Evolutionary conservation across 2,113 vertebrate species (phyloP).

Genomic region (Mastomys natalensis): DNA sequence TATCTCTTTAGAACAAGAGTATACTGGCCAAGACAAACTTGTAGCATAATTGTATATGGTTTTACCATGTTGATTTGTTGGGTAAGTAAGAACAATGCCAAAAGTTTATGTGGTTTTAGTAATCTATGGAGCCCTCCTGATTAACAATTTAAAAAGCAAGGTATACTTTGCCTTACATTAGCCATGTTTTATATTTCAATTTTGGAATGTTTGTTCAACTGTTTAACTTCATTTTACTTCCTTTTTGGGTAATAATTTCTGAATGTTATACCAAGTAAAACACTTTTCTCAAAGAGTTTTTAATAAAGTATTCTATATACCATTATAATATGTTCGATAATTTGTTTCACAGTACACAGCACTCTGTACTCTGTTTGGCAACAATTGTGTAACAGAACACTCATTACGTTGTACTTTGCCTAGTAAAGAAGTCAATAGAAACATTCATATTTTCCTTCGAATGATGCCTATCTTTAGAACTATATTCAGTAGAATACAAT

Average conservation of each 20-base stretch:
- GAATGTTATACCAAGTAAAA: not conserved
- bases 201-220: not conserved
- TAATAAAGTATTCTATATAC: not conserved
- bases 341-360: not conserved
- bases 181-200: not conserved
- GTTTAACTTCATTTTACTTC: not conserved
- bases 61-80: not conserved
- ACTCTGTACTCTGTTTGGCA: not conserved
- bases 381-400: not conserved
- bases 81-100: not conserved
- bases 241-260: not conserved
- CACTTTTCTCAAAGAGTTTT: not conserved
- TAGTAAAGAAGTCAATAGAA: not conserved
- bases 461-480: not conserved
- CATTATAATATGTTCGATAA: not conserved
- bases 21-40: not conserved
- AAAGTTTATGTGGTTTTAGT: no score
- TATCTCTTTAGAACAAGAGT: not conserved
- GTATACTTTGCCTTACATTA: not conserved
- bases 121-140: not conserved
- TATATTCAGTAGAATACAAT: not conserved
- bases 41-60: not conserved
- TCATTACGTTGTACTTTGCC: not conserved
- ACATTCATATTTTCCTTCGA: not conserved
- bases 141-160: not conserved